Evolutionary conservation across 2,888 invertebrate genomes (phyloP), one percentile per base, ranked within the genome.

Genomic region (Blera fallax): DNA sequence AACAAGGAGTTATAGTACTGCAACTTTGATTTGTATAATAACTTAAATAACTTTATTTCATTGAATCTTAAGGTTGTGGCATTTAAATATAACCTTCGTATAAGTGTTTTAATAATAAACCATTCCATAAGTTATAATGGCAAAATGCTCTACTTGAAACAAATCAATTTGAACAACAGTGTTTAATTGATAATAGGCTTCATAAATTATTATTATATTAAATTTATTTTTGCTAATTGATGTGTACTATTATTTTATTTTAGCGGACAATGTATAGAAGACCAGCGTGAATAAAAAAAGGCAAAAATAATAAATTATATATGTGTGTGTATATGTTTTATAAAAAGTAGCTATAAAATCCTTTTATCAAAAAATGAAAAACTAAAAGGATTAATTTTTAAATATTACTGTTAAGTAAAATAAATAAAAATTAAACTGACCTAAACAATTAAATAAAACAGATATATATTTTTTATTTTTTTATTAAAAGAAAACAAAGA

Each of bases 381-480:
- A 62, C 48, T 67, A 65, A 80, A 73, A 78, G 37, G 5, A 72
- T 60, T 65, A 67, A 50, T 50, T 29, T 72, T 32, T 72, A 54
- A 74, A 60, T 27, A 72, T 72, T 52, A 81, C 40, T 60, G 48
- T 77, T 84, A 84, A 84, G 80, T 50, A 76, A 48, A 72, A 58
- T 50, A 6, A 69, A 62, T 16, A 52, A 48, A 62, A 56, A 69
- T 18, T 37, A 48, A 85, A 77, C 76, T 76, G 70, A 85, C 65
- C 81, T 81, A 72, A 85, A 81, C 67, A 85, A 85, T 81, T 81
- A 67, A 74, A 81, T 58, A 29, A 77, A 77, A 77, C 64, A 81
- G 81, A 85, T 70, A 80, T 85, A 85, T 85, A 85, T 85, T 85
- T 85, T 85, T 85, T 85, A 85, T 81, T 85, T 85, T 85, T 85